These are phyloP conservation scores for Linnaemya vulpina DNA, from an alignment of 2,888 invertebrate species.

Conservation along the genomic window DNA sequence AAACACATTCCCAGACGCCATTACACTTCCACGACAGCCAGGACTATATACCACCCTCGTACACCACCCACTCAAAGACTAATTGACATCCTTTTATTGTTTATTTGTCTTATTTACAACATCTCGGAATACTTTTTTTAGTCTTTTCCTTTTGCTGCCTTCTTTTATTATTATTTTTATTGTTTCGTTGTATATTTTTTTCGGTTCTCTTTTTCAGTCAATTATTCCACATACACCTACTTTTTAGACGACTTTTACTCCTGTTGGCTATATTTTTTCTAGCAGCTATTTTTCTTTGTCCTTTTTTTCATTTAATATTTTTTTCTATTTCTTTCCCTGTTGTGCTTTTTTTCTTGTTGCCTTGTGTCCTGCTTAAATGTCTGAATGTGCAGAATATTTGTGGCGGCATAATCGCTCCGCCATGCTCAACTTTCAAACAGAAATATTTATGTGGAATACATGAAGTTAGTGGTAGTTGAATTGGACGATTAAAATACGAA, in stretches of 20 bases:
- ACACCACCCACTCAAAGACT: constrained; percentile 44
- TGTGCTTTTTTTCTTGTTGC: constrained; percentile 35
- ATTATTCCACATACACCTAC: constrained; percentile 50
- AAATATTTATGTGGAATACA: constrained; percentile 2
- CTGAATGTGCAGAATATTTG: constrained; percentile 51
- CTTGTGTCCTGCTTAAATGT: constrained; percentile 53
- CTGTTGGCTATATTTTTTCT: not conserved
- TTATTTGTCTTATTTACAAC: constrained; percentile 57
- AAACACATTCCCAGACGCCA: not conserved
- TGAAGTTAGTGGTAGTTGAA: constrained; percentile 50
- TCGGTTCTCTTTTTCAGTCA: constrained; percentile 28
- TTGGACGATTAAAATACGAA: constrained; percentile 37
- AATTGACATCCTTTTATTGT: constrained; percentile 64
- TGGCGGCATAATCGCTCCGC: constrained; percentile 58
- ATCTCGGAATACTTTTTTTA: constrained; percentile 31
- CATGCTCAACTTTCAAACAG: not conserved
- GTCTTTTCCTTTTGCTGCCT: not conserved
- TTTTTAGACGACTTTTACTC: constrained; percentile 15
- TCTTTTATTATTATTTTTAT: constrained; percentile 1
- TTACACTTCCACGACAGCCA: not conserved
- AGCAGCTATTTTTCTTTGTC: not conserved
- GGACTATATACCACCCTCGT: constrained; percentile 42
- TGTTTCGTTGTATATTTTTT: not conserved
- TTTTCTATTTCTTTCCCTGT: not conserved
- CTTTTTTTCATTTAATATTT: too few relatives aligned